A percentile compares a stretch with the other conserved stretches of the same genome.
phyloP scores from a whole-genome alignment of 92 coral and sea anemone genomes.

The Actinernus sp. region DNA sequence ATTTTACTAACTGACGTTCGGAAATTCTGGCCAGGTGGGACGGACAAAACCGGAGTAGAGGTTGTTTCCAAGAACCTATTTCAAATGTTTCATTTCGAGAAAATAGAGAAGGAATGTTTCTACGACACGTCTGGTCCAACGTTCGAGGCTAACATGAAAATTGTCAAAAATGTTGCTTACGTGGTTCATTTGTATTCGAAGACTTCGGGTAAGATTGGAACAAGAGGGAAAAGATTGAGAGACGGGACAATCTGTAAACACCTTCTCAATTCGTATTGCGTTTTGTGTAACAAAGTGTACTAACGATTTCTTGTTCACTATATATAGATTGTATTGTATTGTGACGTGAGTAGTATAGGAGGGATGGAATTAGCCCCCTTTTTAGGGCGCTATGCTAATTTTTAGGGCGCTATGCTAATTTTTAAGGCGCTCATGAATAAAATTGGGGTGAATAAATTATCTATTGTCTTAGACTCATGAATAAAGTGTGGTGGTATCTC shows the following conservation, averaged over 20 bases:
- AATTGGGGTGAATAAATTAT: too few species aligned
- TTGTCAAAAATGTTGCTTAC: conserved; percentile 11
- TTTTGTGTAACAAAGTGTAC: conserved; percentile 31
- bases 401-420: too few species aligned
- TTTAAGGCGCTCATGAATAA: too few species aligned
- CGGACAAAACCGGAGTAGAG: conserved; percentile 7
- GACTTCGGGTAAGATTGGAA: conserved; percentile 13
- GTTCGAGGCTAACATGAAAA: conserved; percentile 5
- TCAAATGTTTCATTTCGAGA: conserved; percentile 27
- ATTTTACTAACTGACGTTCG: conserved; percentile 19
- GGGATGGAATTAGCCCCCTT: too few species aligned
- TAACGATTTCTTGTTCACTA: too few species aligned
- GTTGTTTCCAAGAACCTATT: conserved; percentile 5
- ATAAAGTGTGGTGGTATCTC: too few species aligned
- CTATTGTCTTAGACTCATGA: too few species aligned
- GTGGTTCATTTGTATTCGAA: conserved; percentile 41
- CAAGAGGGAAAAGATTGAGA: conserved; percentile 13
- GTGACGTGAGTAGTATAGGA: too few species aligned
- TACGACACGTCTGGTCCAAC: conserved; percentile 11
- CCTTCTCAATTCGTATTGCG: conserved; percentile 37
- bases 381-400: too few species aligned
- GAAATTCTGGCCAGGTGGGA: not conserved
- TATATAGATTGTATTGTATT: too few species aligned
- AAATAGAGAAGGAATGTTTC: conserved; percentile 13
- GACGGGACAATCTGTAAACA: conserved; percentile 44